These are phyloP conservation scores for Platalea minor DNA, from an alignment of 2,797 vertebrate species.

Conservation along the genomic window DNA sequence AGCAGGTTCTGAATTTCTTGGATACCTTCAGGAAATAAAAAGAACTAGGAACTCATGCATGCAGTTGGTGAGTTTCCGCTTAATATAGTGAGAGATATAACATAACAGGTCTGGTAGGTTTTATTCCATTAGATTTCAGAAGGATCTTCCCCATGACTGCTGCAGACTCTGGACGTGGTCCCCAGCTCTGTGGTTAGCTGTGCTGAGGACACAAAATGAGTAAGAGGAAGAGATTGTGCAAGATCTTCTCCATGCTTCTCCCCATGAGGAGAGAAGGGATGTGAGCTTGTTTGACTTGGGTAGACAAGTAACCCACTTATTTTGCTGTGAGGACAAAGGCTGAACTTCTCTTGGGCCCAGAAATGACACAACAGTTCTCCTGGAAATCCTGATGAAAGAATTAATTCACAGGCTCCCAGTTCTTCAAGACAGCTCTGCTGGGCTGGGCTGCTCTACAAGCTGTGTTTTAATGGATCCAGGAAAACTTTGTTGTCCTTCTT, in stretches of 20 bases:
- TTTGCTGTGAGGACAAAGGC: background rate
- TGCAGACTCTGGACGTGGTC: background rate
- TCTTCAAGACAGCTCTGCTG: background rate
- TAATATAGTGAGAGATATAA: background rate
- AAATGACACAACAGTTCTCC: conserved; percentile 21
- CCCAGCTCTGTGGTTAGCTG: conserved; percentile 32
- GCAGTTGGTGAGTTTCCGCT: background rate
- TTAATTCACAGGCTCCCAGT: conserved; percentile 1
- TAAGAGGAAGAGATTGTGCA: conserved; percentile 48
- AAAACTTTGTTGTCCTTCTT: conserved; percentile 28
- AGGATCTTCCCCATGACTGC: background rate
- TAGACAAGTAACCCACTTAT: background rate
- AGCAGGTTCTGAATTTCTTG: background rate
- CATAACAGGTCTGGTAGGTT: background rate
- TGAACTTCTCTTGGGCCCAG: background rate
- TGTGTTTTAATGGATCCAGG: background rate
- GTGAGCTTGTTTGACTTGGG: conserved; percentile 50
- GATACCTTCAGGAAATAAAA: background rate
- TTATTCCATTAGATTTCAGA: background rate
- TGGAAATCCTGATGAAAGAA: conserved; percentile 47
- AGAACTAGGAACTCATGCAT: background rate
- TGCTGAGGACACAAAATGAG: background rate
- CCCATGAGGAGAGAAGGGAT: background rate
- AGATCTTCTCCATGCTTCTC: background rate
- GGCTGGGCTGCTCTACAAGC: background rate